These are phyloP conservation scores for Rhabdomys dilectus DNA, from an alignment of 2,113 vertebrate genomes.

Conservation along the genomic window DNA sequence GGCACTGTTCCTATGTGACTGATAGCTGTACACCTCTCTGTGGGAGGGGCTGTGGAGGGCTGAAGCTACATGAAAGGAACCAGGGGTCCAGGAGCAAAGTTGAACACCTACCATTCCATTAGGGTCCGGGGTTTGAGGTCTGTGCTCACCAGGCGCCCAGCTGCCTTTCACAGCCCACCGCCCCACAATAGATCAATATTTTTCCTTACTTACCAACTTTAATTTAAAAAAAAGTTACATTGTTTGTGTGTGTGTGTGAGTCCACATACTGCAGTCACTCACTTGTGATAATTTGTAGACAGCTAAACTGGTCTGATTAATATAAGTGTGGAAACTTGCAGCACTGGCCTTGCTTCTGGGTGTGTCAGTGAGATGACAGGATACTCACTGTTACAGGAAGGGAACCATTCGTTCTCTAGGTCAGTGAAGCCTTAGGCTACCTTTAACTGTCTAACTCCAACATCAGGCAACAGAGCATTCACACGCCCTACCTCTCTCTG, in stretches of 20 bases:
- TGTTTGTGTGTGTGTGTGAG: neutral
- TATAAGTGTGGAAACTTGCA: neutral
- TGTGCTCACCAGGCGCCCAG: too few relatives aligned
- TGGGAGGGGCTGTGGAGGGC: too few relatives aligned
- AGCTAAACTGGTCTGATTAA: neutral
- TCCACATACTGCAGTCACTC: too few relatives aligned
- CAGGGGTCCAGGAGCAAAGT: too few relatives aligned
- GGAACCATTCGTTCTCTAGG: neutral
- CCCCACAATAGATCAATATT: neutral
- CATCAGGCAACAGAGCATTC: neutral
- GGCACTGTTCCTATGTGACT: too few relatives aligned
- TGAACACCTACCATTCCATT: too few relatives aligned
- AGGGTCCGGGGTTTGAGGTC: too few relatives aligned
- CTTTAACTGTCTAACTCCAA: neutral
- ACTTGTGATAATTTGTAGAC: neutral
- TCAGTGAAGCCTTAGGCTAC: neutral
- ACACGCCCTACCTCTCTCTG: neutral
- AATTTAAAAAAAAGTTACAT: neutral
- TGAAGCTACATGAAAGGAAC: too few relatives aligned
- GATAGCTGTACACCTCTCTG: too few relatives aligned
- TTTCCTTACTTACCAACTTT: neutral
- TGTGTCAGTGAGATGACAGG: neutral
- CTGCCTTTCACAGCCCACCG: too few relatives aligned
- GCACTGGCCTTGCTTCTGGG: neutral
- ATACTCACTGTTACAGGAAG: too few relatives aligned